phyloP scores from a whole-genome alignment of 1,140 invertebrate genomes.

The Drosophila yakuba region DNA sequence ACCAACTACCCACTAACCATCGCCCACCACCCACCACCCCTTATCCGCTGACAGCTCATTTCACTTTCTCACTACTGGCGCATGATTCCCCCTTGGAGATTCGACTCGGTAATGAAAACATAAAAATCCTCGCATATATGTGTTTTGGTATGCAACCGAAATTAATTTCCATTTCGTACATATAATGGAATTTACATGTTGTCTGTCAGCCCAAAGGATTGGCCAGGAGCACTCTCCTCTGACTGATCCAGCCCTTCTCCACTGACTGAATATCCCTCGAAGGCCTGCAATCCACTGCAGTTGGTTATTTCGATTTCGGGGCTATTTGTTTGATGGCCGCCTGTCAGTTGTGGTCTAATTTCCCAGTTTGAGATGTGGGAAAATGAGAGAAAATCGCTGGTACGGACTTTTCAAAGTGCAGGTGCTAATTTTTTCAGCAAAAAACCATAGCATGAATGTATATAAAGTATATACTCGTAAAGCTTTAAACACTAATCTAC shows the following conservation, averaged over 20 bases:
- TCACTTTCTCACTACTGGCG: slow-evolving; percentile 65
- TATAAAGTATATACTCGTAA: no score
- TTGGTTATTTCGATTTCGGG: slow-evolving; percentile 31
- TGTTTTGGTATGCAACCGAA: slow-evolving; percentile 38
- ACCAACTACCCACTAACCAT: not conserved
- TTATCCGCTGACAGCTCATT: slow-evolving; percentile 46
- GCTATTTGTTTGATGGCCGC: slow-evolving; percentile 27
- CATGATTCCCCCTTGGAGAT: slow-evolving; percentile 16
- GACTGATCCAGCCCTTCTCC: slow-evolving; percentile 9
- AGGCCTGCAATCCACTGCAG: slow-evolving; percentile 30
- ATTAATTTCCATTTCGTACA: slow-evolving; percentile 76
- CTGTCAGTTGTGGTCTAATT: slow-evolving; percentile 22
- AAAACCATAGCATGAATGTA: no score
- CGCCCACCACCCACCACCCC: not conserved
- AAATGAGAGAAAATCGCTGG: not conserved
- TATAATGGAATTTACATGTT: slow-evolving; percentile 77
- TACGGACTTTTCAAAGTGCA: not conserved
- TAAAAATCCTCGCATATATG: slow-evolving; percentile 37
- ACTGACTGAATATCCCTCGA: not conserved
- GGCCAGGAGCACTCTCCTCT: not conserved
- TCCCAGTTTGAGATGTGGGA: not conserved
- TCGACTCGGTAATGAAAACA: slow-evolving; percentile 37
- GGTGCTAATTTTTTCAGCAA: not conserved
- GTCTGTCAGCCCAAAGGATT: slow-evolving; percentile 51
- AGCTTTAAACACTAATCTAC: no score